phyloP scores from a whole-genome alignment of 2,888 invertebrate genomes.

The Yponomeuta sedellus region DNA sequence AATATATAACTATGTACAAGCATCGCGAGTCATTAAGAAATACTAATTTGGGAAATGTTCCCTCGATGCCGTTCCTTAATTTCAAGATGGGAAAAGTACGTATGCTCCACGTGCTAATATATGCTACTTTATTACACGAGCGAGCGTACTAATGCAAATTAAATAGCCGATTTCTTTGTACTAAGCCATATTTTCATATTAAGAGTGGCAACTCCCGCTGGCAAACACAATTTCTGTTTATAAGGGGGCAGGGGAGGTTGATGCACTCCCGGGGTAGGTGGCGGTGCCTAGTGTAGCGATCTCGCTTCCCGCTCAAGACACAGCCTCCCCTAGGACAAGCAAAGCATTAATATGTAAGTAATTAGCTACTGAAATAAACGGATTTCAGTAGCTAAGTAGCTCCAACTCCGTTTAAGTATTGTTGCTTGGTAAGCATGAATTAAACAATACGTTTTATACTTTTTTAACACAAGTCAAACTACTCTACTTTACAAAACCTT shows the following conservation, averaged over 20 bases:
- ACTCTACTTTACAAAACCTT: no score
- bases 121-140: conserved; percentile 17
- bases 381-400: no score
- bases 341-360: not conserved
- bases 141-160: conserved; percentile 46
- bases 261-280: not conserved
- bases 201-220: conserved; percentile 50
- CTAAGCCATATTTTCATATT: conserved; percentile 64
- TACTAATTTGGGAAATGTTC: no score
- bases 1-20: no score
- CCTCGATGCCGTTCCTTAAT: not conserved
- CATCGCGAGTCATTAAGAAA: no score
- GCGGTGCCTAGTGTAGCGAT: not conserved
- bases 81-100: not conserved
- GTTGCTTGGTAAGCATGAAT: not conserved
- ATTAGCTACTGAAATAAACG: not conserved
- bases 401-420: not conserved
- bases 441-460: no score
- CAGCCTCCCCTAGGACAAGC: not conserved
- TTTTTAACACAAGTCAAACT: no score
- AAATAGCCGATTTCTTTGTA: conserved; percentile 54
- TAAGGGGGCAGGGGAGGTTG: not conserved
- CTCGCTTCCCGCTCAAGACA: not conserved
- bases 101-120: conserved; percentile 15
- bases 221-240: conserved; percentile 58